A percentile compares a stretch with the other conserved stretches of the same genome.
Conservation (phyloP, 1,140 invertebrate genomes). For the Aethina tumida region DNA sequence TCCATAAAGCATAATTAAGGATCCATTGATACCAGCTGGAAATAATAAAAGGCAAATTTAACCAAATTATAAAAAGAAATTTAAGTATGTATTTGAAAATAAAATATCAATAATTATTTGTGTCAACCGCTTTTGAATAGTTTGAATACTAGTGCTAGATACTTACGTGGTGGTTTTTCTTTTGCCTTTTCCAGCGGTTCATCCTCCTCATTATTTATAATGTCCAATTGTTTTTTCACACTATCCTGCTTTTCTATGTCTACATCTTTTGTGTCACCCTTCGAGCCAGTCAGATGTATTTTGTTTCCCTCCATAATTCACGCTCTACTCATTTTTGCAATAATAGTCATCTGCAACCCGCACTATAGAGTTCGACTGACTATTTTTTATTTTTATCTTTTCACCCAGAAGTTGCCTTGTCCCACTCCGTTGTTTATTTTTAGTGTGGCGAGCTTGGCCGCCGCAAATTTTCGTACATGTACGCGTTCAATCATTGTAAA, state of each 20-base stretch:
- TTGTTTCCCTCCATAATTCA: constrained; percentile 1
- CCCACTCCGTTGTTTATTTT: constrained; percentile 6
- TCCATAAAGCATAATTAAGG: constrained; percentile 25
- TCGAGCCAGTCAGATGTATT: too few species aligned
- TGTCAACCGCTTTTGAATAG: neutral
- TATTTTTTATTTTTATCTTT: constrained; percentile 16
- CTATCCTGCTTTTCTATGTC: constrained; percentile 15
- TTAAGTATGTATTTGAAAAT: too few species aligned
- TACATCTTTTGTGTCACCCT: constrained; percentile 4
- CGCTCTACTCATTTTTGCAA: constrained; percentile 4
- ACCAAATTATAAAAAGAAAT: too few species aligned
- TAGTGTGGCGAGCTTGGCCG: constrained; percentile 2
- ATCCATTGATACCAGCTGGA: constrained; percentile 30
- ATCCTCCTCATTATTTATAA: constrained; percentile 13
- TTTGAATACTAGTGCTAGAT: constrained; percentile 3
- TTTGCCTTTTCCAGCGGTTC: constrained; percentile 25
- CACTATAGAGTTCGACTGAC: neutral
- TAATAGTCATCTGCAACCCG: constrained; percentile 3
- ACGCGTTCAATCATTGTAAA: too few species aligned
- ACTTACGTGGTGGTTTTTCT: constrained; percentile 28
- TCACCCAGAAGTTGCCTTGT: constrained; percentile 8
- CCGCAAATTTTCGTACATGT: too few species aligned
- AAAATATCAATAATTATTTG: constrained; percentile 4
- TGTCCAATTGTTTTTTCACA: constrained; percentile 11
- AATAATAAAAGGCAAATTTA: constrained; percentile 7